These are phyloP conservation scores for Sardina pilchardus DNA, from an alignment of 2,113 vertebrate species.

Conservation along the genomic window DNA sequence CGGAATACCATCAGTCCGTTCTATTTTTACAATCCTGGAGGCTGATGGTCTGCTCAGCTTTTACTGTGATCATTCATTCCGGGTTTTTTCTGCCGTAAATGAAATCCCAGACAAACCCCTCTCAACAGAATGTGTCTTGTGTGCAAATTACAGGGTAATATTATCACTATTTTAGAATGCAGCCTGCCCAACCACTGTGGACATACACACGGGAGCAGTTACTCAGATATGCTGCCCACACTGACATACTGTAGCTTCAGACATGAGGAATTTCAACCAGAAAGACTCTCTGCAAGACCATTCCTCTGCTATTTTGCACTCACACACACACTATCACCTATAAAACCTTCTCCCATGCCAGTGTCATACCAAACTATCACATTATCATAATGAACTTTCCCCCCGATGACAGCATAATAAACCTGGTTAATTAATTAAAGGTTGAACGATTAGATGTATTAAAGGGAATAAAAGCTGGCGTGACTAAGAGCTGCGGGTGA, in stretches of 20 bases:
- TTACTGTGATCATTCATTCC: neutral
- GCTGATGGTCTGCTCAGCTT: neutral
- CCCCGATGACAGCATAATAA: no score
- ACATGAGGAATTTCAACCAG: neutral
- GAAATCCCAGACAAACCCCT: neutral
- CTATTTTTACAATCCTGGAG: neutral
- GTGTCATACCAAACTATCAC: no score
- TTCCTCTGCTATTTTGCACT: neutral
- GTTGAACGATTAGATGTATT: neutral
- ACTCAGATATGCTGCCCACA: neutral
- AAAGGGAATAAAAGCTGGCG: constrained; percentile 6
- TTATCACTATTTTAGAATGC: neutral
- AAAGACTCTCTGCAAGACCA: neutral
- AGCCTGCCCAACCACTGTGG: neutral
- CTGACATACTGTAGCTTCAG: neutral
- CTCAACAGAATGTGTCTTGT: neutral
- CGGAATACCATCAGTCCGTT: neutral
- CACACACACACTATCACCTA: no score
- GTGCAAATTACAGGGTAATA: neutral
- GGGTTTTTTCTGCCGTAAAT: neutral
- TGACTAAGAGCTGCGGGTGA: neutral
- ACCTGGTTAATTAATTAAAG: no score
- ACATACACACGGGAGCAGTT: neutral
- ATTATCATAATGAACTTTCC: no score
- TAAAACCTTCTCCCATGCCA: no score